These are phyloP conservation scores for Carapus acus DNA, from an alignment of 2,797 vertebrate species.

Conservation along the genomic window DNA sequence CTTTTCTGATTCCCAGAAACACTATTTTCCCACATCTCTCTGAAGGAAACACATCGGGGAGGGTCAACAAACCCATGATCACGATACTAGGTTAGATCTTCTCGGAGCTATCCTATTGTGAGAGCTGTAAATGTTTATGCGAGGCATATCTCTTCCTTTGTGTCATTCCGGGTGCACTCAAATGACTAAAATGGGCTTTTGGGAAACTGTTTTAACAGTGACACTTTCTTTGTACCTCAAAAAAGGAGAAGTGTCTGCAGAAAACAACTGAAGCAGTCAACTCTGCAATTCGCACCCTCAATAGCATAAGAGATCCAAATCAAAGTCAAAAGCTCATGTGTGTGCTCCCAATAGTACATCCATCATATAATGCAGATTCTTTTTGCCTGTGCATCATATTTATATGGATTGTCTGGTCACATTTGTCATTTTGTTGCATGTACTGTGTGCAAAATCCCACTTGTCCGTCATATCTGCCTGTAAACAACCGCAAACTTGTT, in stretches of 20 bases:
- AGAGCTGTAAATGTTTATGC: no score
- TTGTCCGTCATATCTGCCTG: no score
- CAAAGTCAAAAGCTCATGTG: neutral
- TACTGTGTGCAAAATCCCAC: no score
- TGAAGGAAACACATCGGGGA: neutral
- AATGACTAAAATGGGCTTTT: neutral
- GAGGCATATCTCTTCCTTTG: no score
- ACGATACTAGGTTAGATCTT: neutral
- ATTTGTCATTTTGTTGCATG: no score
- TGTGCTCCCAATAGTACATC: no score
- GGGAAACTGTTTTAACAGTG: neutral
- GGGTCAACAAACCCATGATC: neutral
- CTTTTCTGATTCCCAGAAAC: conserved; percentile 28
- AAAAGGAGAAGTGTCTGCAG: neutral
- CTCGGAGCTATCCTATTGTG: neutral
- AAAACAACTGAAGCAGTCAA: no score
- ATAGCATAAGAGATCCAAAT: neutral
- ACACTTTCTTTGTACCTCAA: neutral
- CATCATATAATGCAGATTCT: no score
- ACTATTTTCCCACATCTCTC: conserved; percentile 27
- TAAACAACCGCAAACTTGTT: no score
- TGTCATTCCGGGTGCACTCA: neutral
- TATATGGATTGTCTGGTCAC: no score
- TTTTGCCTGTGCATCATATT: no score
- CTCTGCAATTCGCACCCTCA: neutral